These are phyloP conservation scores for Drosophila melanosoma DNA, from an alignment of 2,888 invertebrate species.

Conservation along the genomic window DNA sequence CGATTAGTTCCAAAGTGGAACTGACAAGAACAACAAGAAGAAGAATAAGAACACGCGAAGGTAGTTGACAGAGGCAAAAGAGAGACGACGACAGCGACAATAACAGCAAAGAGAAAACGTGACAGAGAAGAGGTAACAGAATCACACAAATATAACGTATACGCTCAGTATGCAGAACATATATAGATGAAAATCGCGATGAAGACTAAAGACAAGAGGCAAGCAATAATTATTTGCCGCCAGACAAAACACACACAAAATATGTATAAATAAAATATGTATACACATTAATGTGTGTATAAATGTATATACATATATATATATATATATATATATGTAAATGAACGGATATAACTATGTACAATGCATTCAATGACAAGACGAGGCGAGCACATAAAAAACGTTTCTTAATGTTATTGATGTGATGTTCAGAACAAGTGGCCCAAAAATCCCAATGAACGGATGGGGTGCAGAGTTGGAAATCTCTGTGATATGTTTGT, in stretches of 20 bases:
- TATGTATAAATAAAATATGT: slow-evolving; percentile 45
- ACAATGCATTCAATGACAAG: slow-evolving; percentile 57
- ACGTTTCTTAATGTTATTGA: slow-evolving; percentile 39
- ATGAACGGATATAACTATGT: slow-evolving; percentile 47
- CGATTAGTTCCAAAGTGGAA: slow-evolving; percentile 61
- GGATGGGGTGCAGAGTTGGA: slow-evolving; percentile 1
- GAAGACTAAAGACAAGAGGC: slow-evolving; percentile 31
- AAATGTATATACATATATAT: neutral
- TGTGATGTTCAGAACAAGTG: slow-evolving; percentile 39
- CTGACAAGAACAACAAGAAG: slow-evolving; percentile 27
- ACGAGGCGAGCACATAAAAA: slow-evolving; percentile 35
- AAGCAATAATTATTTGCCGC: slow-evolving; percentile 31
- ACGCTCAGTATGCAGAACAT: slow-evolving; percentile 53
- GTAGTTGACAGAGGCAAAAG: slow-evolving; percentile 36
- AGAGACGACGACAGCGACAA: slow-evolving; percentile 22
- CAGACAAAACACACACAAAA: slow-evolving; percentile 39
- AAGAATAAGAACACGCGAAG: slow-evolving; percentile 54
- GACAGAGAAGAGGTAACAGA: slow-evolving; percentile 34
- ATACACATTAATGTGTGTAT: slow-evolving; percentile 17
- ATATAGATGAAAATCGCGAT: slow-evolving; percentile 48
- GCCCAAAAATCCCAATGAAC: slow-evolving; percentile 18
- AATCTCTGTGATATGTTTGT: slow-evolving; percentile 31
- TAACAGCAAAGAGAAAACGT: slow-evolving; percentile 34
- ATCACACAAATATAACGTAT: slow-evolving; percentile 59
- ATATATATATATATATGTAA: slow-evolving; percentile 6